Percentiles rank a stretch among this genome's conserved stretches.
These are phyloP conservation scores for Cryptoprocta ferox DNA, from an alignment of 2,797 vertebrate genomes.

Conservation along the genomic window DNA sequence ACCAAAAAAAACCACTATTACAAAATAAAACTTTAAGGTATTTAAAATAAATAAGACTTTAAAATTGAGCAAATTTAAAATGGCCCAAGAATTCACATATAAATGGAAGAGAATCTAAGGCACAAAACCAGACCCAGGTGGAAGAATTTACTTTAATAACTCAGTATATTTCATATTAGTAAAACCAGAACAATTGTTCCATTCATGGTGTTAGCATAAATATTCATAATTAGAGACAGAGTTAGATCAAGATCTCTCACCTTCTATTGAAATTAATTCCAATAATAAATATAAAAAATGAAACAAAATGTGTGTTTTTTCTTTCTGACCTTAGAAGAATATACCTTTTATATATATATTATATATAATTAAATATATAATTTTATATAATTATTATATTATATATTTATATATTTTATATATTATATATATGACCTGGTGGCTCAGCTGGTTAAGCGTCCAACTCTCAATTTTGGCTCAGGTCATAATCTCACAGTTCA, in stretches of 20 bases:
- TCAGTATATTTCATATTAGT: background rate
- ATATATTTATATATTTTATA: too few species aligned
- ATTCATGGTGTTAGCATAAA: background rate
- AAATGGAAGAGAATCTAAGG: background rate
- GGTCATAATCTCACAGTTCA: too few species aligned
- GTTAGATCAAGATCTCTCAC: background rate
- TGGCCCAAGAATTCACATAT: background rate
- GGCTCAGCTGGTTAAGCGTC: too few species aligned
- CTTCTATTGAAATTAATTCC: background rate
- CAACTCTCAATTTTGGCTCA: too few species aligned
- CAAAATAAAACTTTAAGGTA: background rate
- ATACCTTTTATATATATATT: background rate
- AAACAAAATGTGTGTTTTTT: background rate
- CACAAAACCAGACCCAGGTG: background rate
- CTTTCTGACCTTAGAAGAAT: background rate
- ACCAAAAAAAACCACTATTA: background rate
- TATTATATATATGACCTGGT: too few species aligned
- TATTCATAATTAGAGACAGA: background rate
- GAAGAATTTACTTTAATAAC: background rate
- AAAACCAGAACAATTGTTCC: background rate
- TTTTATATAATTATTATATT: too few species aligned
- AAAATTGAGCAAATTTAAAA: constrained; percentile 1
- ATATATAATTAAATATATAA: background rate
- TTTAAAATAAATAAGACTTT: background rate
- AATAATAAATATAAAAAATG: background rate